Conservation (phyloP, 2,888 invertebrate species). For the Sphinx pinastri region DNA sequence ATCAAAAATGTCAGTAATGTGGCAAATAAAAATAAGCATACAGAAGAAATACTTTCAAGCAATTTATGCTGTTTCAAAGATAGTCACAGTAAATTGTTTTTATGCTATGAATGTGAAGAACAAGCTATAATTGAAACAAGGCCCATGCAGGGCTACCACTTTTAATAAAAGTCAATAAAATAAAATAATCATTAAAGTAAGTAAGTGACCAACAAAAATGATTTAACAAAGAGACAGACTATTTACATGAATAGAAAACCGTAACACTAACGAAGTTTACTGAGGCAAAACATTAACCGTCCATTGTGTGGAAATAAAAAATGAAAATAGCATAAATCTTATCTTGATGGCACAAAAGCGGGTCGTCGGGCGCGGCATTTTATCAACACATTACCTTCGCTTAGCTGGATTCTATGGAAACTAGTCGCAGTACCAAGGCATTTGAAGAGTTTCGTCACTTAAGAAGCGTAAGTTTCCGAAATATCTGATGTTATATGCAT, state of each 20-base stretch:
- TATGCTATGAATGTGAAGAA: not conserved
- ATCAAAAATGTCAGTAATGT: not conserved
- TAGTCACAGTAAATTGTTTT: not conserved
- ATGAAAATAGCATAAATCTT: slow-evolving; percentile 29
- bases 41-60: not conserved
- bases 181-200: too few relatives aligned
- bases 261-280: slow-evolving; percentile 16
- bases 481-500: too few relatives aligned
- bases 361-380: slow-evolving; percentile 42
- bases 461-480: too few relatives aligned
- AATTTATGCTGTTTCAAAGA: not conserved
- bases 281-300: slow-evolving; percentile 9
- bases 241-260: slow-evolving; percentile 22
- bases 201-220: too few relatives aligned
- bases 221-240: not conserved
- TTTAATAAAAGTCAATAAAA: too few relatives aligned
- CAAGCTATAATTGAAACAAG: too few relatives aligned
- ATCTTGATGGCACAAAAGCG: slow-evolving; percentile 36
- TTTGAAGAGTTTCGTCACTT: too few relatives aligned
- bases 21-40: not conserved
- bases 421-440: too few relatives aligned
- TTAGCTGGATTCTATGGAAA: too few relatives aligned
- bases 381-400: slow-evolving; percentile 25
- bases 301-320: slow-evolving; percentile 21
- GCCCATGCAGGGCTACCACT: too few relatives aligned